These are phyloP conservation scores for Labeo rohita DNA, from an alignment of 2,113 vertebrate species.

Conservation along the genomic window DNA sequence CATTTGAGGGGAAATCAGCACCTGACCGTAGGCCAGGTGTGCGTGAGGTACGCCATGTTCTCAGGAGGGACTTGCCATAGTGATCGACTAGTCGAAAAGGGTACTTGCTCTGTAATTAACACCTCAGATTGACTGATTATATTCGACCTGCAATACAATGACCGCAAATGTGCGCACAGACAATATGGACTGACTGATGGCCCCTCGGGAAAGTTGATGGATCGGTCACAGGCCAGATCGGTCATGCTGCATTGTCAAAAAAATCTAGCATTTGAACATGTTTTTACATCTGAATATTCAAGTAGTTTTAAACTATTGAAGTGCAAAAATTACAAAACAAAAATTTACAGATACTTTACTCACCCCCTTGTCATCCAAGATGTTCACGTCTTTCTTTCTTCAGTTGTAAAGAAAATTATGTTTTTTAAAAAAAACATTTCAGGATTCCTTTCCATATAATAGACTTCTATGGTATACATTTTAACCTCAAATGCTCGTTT, in stretches of 20 bases:
- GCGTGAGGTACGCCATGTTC: not conserved
- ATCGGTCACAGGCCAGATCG: not conserved
- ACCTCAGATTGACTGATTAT: not conserved
- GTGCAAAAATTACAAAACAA: not conserved
- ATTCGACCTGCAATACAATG: not conserved
- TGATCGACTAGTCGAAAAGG: not conserved
- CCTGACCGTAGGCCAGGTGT: not conserved
- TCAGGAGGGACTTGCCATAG: not conserved
- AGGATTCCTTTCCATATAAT: no score
- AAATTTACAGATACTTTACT: no score
- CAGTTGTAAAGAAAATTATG: no score
- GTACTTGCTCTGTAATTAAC: not conserved
- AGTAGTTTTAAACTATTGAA: not conserved
- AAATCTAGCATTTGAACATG: not conserved
- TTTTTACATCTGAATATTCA: not conserved
- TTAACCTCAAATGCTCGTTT: no score
- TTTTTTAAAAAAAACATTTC: no score
- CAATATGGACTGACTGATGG: not conserved
- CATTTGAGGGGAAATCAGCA: slow-evolving; percentile 39
- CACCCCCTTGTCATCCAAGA: no score
- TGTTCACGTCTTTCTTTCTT: no score
- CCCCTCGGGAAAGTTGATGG: not conserved
- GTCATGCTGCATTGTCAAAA: not conserved
- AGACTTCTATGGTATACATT: no score
- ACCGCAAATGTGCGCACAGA: not conserved